Percentiles rank a stretch among this genome's conserved stretches.
phyloP scores from a whole-genome alignment of 1,140 invertebrate species.

The Pemphigus obesinymphae region DNA sequence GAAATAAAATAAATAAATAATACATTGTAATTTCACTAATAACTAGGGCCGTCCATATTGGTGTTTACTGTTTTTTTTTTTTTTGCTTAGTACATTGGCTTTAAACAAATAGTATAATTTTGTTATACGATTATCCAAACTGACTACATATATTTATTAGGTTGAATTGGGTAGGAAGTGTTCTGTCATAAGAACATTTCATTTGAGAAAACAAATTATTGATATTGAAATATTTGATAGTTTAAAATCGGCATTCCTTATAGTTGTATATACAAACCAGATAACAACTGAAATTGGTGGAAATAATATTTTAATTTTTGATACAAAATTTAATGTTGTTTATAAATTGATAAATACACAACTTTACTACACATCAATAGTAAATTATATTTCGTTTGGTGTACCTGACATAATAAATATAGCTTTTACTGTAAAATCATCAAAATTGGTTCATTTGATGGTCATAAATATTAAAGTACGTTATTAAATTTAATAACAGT shows the following conservation, averaged over 20 bases:
- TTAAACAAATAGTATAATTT: no score
- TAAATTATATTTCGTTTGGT: background rate
- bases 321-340: background rate
- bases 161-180: background rate
- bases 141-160: background rate
- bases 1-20: no score
- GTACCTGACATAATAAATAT: background rate
- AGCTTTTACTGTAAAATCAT: background rate
- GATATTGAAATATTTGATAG: background rate
- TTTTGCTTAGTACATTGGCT: no score
- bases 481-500: background rate
- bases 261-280: background rate
- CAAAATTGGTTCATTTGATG: background rate
- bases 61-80: no score
- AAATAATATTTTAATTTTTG: conserved; percentile 9
- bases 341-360: background rate
- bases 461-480: background rate
- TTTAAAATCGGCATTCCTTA: background rate
- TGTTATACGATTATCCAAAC: background rate
- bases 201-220: background rate
- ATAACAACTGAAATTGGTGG: background rate
- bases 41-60: no score
- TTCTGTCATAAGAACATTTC: background rate
- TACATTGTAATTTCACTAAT: no score
- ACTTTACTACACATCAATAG: background rate